phyloP scores from a whole-genome alignment of 1,140 invertebrate species.

The Pristionchus pacificus region DNA sequence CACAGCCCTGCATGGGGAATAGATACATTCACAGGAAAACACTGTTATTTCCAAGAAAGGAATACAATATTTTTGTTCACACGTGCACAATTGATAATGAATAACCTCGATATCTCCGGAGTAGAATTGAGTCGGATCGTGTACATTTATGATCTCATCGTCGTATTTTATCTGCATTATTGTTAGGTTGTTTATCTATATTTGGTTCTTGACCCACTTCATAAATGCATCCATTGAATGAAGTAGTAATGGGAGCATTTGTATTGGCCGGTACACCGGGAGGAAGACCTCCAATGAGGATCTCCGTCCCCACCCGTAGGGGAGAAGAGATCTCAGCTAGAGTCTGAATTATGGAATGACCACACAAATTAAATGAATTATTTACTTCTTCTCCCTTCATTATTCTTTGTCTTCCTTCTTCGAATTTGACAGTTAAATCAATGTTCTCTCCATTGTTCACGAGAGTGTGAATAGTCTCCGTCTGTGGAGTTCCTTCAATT shows the following conservation, averaged over 20 bases:
- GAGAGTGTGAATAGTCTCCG: background rate
- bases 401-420: background rate
- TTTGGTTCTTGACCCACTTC: conserved; percentile 9
- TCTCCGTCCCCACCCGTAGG: conserved; percentile 33
- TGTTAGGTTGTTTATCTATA: background rate
- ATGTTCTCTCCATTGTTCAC: background rate
- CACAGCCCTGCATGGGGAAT: too few species aligned
- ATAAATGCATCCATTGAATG: conserved; percentile 41
- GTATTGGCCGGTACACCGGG: conserved; percentile 41
- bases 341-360: background rate
- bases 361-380: background rate
- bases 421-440: background rate
- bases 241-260: conserved; percentile 1
- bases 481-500: too few species aligned
- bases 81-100: too few species aligned
- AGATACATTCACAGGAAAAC: too few species aligned
- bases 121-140: conserved; percentile 1
- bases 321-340: background rate
- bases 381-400: background rate
- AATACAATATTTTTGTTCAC: too few species aligned
- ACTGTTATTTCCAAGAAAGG: too few species aligned
- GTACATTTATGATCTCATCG: conserved; percentile 3
- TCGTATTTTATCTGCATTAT: conserved; percentile 8
- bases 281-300: conserved; percentile 48
- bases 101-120: conserved; percentile 10